Evolutionary conservation across 2,113 vertebrate genomes (phyloP).

Genomic region (Oenanthe oenanthe): DNA sequence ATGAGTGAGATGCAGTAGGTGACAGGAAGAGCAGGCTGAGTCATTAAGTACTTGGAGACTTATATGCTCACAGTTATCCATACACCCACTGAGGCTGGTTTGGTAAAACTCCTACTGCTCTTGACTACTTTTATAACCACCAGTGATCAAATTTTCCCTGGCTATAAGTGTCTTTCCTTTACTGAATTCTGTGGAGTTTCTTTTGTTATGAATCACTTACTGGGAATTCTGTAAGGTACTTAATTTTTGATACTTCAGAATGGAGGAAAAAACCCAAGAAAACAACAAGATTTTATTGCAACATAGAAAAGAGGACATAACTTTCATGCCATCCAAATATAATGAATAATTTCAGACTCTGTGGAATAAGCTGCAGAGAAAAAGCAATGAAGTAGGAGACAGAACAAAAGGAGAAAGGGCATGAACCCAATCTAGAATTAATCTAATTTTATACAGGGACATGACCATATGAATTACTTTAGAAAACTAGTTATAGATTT

Average conservation of each 20-base stretch:
- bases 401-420: not conserved
- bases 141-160: not conserved
- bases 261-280: not conserved
- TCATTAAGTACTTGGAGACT: not conserved
- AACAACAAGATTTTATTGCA: not conserved
- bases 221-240: not conserved
- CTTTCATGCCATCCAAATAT: not conserved
- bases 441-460: not conserved
- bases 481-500: not conserved
- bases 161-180: not conserved
- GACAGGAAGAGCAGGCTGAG: not conserved
- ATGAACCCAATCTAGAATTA: not conserved
- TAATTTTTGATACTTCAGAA: not conserved
- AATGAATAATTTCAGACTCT: not conserved
- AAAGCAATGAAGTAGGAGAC: not conserved
- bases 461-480: not conserved
- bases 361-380: not conserved
- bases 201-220: not conserved
- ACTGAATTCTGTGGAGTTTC: not conserved
- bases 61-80: rapidly evolving
- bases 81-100: not conserved
- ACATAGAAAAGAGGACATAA: not conserved
- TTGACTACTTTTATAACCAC: not conserved
- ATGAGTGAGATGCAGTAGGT: not conserved
- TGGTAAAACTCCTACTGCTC: not conserved